Evolutionary conservation across 1,140 invertebrate genomes (phyloP).

Genomic region (Saccostrea cuccullata): DNA sequence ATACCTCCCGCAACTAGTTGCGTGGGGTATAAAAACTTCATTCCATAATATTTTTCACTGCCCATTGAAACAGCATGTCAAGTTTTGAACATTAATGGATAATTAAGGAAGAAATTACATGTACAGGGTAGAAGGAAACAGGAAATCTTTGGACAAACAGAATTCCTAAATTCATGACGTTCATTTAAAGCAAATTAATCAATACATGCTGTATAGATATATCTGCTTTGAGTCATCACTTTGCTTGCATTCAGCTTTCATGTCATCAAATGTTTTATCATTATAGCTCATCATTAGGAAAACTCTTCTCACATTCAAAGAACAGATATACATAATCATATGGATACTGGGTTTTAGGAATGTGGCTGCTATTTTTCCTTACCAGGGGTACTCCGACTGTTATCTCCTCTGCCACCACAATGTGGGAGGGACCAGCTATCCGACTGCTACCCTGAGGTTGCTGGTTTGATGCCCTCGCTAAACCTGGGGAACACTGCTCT

Average conservation of each 20-base stretch:
- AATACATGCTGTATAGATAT: background rate
- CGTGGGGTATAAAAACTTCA: too few relatives aligned
- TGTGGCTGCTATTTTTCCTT: background rate
- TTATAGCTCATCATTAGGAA: background rate
- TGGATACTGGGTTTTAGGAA: too few relatives aligned
- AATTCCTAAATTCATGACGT: too few relatives aligned
- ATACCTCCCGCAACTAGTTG: too few relatives aligned
- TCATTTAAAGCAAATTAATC: too few relatives aligned
- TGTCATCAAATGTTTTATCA: background rate
- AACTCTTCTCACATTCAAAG: background rate
- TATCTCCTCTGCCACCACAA: conserved; percentile 9
- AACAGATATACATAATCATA: too few relatives aligned
- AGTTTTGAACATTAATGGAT: too few relatives aligned
- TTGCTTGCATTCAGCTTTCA: background rate
- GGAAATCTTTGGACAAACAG: too few relatives aligned
- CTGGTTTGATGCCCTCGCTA: background rate
- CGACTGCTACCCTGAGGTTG: background rate
- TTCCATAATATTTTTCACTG: too few relatives aligned
- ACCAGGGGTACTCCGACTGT: conserved; percentile 34
- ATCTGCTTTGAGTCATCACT: background rate
- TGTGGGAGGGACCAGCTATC: background rate
- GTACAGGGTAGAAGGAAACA: too few relatives aligned
- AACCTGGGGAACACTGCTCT: background rate
- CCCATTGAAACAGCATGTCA: too few relatives aligned
- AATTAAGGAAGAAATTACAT: too few relatives aligned